Evolutionary conservation across 2,888 invertebrate genomes (phyloP).

Genomic region (Chymomyza amoena): DNA sequence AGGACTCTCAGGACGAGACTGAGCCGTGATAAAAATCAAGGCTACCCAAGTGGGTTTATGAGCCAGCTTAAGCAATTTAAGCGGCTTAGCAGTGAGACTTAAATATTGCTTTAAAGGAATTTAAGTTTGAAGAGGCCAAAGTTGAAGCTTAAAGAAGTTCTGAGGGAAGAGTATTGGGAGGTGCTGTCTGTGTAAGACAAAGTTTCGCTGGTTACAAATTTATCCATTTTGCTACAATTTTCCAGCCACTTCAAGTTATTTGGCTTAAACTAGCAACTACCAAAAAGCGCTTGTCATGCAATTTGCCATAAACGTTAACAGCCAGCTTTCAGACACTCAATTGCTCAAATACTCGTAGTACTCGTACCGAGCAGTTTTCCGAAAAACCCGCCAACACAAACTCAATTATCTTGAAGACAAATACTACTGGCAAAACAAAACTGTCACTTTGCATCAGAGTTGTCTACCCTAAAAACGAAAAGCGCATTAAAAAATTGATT

Average conservation of each 20-base stretch:
- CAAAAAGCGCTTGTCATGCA: not conserved
- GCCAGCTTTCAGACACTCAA: not conserved
- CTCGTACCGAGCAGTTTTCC: too few species aligned
- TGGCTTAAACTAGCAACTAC: not conserved
- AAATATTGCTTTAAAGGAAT: not conserved
- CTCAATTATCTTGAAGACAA: slow-evolving; percentile 41
- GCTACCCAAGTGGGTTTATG: not conserved
- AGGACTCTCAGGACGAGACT: slow-evolving; percentile 12
- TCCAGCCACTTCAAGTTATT: not conserved
- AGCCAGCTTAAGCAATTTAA: not conserved
- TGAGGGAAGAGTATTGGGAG: too few species aligned
- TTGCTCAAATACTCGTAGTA: not conserved
- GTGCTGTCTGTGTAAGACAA: too few species aligned
- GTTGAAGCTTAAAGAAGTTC: too few species aligned
- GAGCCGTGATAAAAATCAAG: not conserved
- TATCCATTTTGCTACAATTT: too few species aligned
- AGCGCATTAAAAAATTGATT: slow-evolving; percentile 32
- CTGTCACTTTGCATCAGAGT: slow-evolving; percentile 48
- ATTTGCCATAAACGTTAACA: not conserved
- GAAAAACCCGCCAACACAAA: not conserved
- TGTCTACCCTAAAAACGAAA: slow-evolving; percentile 3
- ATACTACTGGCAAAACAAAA: slow-evolving; percentile 11
- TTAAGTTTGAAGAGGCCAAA: not conserved
- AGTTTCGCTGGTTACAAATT: too few species aligned
- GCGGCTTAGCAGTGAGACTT: too few species aligned